Evolutionary conservation across 2,888 invertebrate genomes (phyloP).

Genomic region (Cylindroiulus punctatus): DNA sequence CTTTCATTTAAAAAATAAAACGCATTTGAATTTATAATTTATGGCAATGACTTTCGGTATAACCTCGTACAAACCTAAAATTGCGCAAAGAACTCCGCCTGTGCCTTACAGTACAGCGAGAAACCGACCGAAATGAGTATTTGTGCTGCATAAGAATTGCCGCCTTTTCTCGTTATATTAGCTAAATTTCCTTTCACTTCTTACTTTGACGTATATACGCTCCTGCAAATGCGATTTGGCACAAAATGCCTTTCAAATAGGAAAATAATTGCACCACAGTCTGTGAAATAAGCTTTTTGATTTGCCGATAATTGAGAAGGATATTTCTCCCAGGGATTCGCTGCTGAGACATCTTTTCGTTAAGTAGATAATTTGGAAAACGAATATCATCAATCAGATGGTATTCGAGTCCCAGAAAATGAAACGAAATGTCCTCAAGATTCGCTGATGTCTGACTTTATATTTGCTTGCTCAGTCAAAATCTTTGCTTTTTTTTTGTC

Average conservation of each 20-base stretch:
- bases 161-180: not conserved
- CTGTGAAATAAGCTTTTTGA: slow-evolving; percentile 4
- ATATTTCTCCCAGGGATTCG: not conserved
- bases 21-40: slow-evolving; percentile 24
- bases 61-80: not conserved
- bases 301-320: slow-evolving; percentile 15
- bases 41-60: not conserved
- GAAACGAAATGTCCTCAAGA: not conserved
- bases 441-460: not conserved
- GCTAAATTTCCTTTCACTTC: slow-evolving; percentile 1
- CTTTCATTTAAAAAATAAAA: slow-evolving; percentile 27
- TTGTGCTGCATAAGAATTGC: slow-evolving; percentile 28
- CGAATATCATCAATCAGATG: slow-evolving; percentile 17
- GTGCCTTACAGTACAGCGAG: too few relatives aligned
- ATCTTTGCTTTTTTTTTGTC: not conserved
- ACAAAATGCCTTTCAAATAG: slow-evolving; percentile 15
- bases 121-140: slow-evolving; percentile 8
- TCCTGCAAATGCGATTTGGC: not conserved
- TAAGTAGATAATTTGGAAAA: slow-evolving; percentile 14
- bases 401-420: not conserved
- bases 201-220: not conserved
- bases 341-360: not conserved
- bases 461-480: not conserved
- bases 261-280: slow-evolving; percentile 19
- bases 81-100: not conserved